phyloP scores from a whole-genome alignment of 2,888 invertebrate genomes.

The Andrena minutula region DNA sequence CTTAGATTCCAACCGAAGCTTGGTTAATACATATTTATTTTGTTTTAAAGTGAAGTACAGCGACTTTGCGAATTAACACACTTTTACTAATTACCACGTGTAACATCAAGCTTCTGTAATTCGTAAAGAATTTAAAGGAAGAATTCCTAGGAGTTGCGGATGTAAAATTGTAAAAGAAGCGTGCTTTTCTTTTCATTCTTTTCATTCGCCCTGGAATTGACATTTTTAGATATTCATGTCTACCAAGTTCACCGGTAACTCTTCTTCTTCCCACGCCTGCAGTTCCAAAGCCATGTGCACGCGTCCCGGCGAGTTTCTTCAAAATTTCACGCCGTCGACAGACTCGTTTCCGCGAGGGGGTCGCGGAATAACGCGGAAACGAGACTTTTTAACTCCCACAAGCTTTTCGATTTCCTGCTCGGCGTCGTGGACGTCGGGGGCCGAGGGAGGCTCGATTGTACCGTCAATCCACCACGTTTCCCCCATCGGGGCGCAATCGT shows the following conservation, averaged over 20 bases:
- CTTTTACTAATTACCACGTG: too few relatives aligned
- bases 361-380: constrained; percentile 26
- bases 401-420: constrained; percentile 31
- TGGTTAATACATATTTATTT: too few relatives aligned
- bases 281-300: not conserved
- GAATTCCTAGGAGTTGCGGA: too few relatives aligned
- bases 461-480: constrained; percentile 13
- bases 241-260: not conserved
- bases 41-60: too few relatives aligned
- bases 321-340: constrained; percentile 7
- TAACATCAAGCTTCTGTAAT: too few relatives aligned
- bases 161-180: too few relatives aligned
- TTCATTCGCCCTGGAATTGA: too few relatives aligned
- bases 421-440: not conserved
- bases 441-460: constrained; percentile 10
- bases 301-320: not conserved
- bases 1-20: too few relatives aligned
- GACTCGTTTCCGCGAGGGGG: not conserved
- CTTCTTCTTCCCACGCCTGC: not conserved
- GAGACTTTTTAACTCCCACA: constrained; percentile 26
- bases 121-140: too few relatives aligned
- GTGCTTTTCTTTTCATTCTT: too few relatives aligned
- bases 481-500: constrained; percentile 8
- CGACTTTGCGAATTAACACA: too few relatives aligned
- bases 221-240: too few relatives aligned